Conservation (phyloP, 2,888 invertebrate species). For the Xiphydria camelus region DNA sequence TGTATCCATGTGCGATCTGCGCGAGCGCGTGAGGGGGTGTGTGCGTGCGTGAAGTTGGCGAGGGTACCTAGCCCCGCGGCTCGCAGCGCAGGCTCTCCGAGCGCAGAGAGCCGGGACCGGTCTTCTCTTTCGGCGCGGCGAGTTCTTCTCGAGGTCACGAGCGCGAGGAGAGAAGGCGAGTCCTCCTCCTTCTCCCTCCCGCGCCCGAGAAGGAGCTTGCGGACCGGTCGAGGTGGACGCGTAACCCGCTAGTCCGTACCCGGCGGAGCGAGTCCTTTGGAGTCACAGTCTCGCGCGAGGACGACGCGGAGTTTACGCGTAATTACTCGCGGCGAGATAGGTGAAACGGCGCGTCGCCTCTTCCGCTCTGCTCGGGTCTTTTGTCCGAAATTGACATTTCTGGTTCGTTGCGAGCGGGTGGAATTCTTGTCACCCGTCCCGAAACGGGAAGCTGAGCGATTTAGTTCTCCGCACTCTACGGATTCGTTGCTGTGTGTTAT, state of each 20-base stretch:
- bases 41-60: constrained; percentile 5
- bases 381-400: no score
- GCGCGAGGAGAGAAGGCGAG: no score
- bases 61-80: neutral
- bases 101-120: constrained; percentile 7
- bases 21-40: constrained; percentile 11
- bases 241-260: constrained; percentile 36
- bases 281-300: constrained; percentile 31
- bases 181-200: constrained; percentile 10
- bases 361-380: no score
- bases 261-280: no score
- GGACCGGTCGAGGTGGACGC: no score
- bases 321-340: constrained; percentile 12
- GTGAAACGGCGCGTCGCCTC: no score
- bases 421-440: no score
- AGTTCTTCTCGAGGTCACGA: constrained; percentile 41
- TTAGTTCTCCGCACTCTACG: no score
- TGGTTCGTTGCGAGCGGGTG: no score
- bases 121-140: constrained; percentile 5
- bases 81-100: neutral
- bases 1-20: constrained; percentile 5
- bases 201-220: no score
- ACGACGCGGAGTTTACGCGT: constrained; percentile 20
- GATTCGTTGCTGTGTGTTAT: no score
- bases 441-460: no score